Evolutionary conservation across 2,888 invertebrate species (phyloP), one percentile per base, ranked within the genome.

Genomic region (Temnothorax unifasciatus): DNA sequence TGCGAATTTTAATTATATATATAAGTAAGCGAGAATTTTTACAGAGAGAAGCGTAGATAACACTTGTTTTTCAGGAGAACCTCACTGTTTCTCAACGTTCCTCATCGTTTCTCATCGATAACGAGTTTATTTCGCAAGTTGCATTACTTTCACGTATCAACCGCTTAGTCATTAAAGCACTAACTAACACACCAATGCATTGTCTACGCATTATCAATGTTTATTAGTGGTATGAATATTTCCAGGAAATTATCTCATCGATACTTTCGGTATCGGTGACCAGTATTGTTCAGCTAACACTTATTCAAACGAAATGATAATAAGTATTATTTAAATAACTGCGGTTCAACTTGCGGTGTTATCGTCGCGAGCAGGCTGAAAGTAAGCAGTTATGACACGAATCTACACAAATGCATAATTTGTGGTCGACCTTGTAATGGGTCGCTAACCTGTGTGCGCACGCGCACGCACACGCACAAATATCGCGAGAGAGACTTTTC

Each of bases 401-500:
- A 15, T 66, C 44, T 68, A 59, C 21, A 61, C 59, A 68, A 82
- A 82, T 64, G 59, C 25, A 59, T 64, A 83, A 84, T 86, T 86
- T 84, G 75, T 85, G 82, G 71, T 82, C 82, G 84, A 59, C 87
- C 87, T 90, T 87, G 87, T 64, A 63, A 50, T 59, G 61, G 85
- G 89, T 89, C 86, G 84, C 71, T 83, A 88, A 89, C 86, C 85
- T 44, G 38, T 41, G 68, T 18, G 18, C 15, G 6, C 63, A 13
- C 59, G 25, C 29, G 34, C 8, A 52, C n/a, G 3, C 13, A 29
- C 44, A 18, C 29, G 18, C 47, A 1, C n/a, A 34, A 86, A 84
- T 64, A 29, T 29, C 29, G 29, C 76, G 83, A 77, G 64, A 86
- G 84, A 86, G 76, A 61, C 88, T 88, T 90, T 90, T 90, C 86